Evolutionary conservation across 1,140 invertebrate genomes (phyloP), one percentile per base, ranked within the genome.

Genomic region (Caligus rogercresseyi): DNA sequence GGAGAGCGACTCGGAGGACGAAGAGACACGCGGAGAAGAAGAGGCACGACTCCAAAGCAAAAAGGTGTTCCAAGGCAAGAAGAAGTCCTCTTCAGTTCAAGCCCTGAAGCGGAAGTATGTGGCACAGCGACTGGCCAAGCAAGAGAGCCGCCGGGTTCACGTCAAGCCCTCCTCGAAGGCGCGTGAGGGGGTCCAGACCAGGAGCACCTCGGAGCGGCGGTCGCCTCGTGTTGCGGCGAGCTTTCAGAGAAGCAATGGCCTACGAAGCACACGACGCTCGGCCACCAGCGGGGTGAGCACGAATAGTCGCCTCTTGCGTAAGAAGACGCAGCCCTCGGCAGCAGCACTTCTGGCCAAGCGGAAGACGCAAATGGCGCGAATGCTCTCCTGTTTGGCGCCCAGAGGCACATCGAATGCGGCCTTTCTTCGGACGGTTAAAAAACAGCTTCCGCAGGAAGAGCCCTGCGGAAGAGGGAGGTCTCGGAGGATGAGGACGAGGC

Each of bases 81-180:
- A 60, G 26, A 25, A 14, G 3, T 2, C 57, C 16, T 24, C 23
- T 43, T 60, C 57, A 14, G 26, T 60, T n/a, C 57, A 60, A 43
- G 57, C 57, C 23, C 21, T 60, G 21, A 60, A 60, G 57, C 21
- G 26, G 16, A 60, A 60, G 57, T 60, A 60, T 25, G 26, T 25
- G 24, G 57, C 21, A 11, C 57, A 60, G 51, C 23, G 57, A 1
- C 15, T 60, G 4, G 57, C 57, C 26, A 60, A 43, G n/a, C 26
- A 18, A n/a, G 24, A 24, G 13, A n/a, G n/a, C 7, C 31, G 7
- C 7, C 7, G 31, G n/a, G n/a, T n/a, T n/a, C n/a, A n/a, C n/a
- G n/a, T n/a, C n/a, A n/a, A n/a, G n/a, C n/a, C n/a, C n/a, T 43
- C 31, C 7, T 43, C 31, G 7, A 7, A 7, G 7, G 31, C 31